Evolutionary conservation across 2,797 vertebrate genomes (phyloP), one percentile per base, ranked within the genome.

Genomic region (Harpagifer antarcticus): DNA sequence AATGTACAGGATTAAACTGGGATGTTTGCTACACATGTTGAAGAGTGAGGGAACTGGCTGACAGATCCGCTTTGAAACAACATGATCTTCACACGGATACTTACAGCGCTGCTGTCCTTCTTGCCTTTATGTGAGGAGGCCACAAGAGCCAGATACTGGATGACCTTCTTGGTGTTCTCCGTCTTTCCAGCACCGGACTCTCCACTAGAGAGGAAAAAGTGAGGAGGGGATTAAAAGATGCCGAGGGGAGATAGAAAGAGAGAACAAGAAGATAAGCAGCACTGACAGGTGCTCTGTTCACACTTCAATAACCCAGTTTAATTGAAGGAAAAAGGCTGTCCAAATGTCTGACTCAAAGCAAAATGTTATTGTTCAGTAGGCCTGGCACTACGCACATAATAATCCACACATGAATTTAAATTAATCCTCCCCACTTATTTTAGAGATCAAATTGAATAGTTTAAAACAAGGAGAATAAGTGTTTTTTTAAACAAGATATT

Each of bases 171-270:
- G 86, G 98, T 99, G 83, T 99, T 99, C 89, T 99, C 98, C 0
- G 98, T 99, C 90, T 99, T 99, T 27, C 98, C 98, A 1, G 98
- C 98, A 63, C 98, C 98, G 52, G 98, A 99, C 93, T 99, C 98
- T 20, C 98, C 98, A 66, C 98, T 99, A 74, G 71, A 42, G 76
- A 57, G 49, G 42, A 3, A 80, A 52, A 49, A 57, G n/a, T 0
- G 15, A 82, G 53, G 53, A 16, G 12, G 33, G 52, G 78, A 83
- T 78, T 72, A 75, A 79, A 49, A 70, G 52, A 79, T 42, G 68
- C 58, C 11, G 13, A 33, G 23, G 56, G 44, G 55, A 77, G 64
- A 58, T 14, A 71, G 55, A 50, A 64, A 68, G 40, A 64, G 61
- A 81, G 19, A 62, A 19, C 2, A 47, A 48, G 74, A 85, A 43